Conservation (phyloP, 2,113 vertebrate genomes). For the Oreotrochilus melanogaster region DNA sequence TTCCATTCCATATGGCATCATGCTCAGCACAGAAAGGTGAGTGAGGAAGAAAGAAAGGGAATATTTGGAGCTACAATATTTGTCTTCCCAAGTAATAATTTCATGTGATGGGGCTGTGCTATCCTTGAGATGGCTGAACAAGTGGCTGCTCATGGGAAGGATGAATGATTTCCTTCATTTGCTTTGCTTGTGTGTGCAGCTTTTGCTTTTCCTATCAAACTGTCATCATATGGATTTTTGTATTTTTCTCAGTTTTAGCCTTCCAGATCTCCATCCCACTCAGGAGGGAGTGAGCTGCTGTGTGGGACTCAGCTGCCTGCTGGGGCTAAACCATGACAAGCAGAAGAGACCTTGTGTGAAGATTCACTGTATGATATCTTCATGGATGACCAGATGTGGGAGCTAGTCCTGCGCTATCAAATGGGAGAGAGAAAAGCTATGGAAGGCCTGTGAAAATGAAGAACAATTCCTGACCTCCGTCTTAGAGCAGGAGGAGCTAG, state of each 20-base stretch:
- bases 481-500: neutral
- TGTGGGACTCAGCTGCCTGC: neutral
- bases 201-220: neutral
- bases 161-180: neutral
- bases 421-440: neutral
- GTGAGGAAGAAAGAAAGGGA: neutral
- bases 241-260: neutral
- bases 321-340: neutral
- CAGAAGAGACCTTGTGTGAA: neutral
- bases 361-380: neutral
- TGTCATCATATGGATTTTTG: neutral
- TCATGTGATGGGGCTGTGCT: fast-evolving
- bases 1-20: fast-evolving
- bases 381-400: neutral
- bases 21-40: neutral
- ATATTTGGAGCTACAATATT: neutral
- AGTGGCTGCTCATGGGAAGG: neutral
- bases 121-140: neutral
- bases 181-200: fast-evolving
- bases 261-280: neutral
- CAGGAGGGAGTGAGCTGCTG: fast-evolving
- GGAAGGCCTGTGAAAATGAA: neutral
- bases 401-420: neutral
- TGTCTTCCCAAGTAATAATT: neutral
- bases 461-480: neutral